A percentile compares a stretch with the other conserved stretches of the same genome.
Evolutionary conservation across 2,113 vertebrate species (phyloP).

Genomic region (Tringa solitaria): DNA sequence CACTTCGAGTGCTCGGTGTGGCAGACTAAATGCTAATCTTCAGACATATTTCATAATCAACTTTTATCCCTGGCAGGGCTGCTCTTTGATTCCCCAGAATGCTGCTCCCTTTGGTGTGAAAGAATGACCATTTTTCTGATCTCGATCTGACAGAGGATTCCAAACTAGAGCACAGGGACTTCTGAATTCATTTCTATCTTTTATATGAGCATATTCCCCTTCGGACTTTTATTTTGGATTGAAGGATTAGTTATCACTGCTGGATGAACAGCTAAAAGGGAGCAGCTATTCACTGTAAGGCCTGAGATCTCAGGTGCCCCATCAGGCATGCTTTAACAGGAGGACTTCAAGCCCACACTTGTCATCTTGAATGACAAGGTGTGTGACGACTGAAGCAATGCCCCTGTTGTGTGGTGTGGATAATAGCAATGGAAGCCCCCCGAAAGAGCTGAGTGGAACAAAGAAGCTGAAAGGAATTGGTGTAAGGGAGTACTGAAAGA

Average conservation of each 20-base stretch:
- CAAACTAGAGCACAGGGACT: neutral
- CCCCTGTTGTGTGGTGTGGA: neutral
- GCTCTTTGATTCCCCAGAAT: neutral
- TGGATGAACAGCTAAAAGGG: neutral
- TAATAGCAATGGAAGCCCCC: neutral
- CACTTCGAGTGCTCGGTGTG: neutral
- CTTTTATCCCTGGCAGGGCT: neutral
- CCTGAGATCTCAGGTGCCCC: neutral
- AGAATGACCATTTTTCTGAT: neutral
- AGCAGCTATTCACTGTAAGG: neutral
- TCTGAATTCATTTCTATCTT: neutral
- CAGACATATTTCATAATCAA: neutral
- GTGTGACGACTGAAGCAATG: neutral
- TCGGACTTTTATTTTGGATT: neutral
- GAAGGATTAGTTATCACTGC: neutral
- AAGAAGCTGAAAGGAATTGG: neutral
- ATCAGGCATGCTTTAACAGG: neutral
- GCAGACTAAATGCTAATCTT: neutral
- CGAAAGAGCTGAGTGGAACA: neutral
- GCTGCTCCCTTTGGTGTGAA: neutral
- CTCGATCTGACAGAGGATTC: neutral
- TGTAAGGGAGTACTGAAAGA: neutral
- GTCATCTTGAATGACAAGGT: neutral
- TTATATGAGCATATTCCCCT: neutral
- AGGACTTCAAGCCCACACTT: slow-evolving; percentile 34